phyloP scores from a whole-genome alignment of 2,888 invertebrate genomes.

The Parapristionchus giblindavisi region DNA sequence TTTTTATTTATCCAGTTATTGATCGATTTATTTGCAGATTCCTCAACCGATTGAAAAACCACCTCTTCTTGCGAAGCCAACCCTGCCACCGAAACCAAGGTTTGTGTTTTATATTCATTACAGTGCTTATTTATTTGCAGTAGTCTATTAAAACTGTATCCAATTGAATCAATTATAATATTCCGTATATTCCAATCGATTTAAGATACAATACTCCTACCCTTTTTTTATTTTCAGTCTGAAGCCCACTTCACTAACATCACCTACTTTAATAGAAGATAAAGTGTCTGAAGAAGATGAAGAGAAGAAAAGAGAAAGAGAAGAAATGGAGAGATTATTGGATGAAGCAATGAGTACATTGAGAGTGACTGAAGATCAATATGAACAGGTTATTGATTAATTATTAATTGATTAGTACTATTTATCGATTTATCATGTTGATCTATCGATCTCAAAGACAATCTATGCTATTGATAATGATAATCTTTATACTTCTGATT shows the following conservation, averaged over 20 bases:
- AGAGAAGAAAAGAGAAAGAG: no score
- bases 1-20: no score
- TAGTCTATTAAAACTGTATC: no score
- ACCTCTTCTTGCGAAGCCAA: background rate
- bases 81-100: conserved; percentile 21
- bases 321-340: no score
- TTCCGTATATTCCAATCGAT: background rate
- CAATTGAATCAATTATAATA: background rate
- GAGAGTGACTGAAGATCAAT: conserved; percentile 10
- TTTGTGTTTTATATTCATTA: no score
- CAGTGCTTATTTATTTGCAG: no score
- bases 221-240: background rate
- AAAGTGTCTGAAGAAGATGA: background rate
- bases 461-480: no score
- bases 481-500: no score
- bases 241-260: background rate
- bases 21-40: background rate
- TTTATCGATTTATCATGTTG: no score
- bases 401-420: no score
- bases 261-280: background rate
- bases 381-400: no score
- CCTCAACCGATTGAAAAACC: background rate
- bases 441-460: no score
- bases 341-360: conserved; percentile 13
- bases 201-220: background rate